Conservation (phyloP, 1,140 invertebrate genomes). For the Macrobrachium nipponense region DNA sequence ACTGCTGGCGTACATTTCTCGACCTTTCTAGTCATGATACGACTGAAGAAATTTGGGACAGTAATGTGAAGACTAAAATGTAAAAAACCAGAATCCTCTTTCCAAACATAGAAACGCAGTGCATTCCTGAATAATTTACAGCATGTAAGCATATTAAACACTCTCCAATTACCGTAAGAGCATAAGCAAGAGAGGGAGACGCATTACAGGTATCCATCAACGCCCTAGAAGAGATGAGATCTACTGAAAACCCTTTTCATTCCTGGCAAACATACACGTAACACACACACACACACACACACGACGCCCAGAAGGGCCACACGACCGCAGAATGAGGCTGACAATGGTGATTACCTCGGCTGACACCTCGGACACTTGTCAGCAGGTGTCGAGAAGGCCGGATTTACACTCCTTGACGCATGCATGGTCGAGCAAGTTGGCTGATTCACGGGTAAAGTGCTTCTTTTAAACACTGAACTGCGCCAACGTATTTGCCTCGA, state of each 20-base stretch:
- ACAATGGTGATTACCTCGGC: slow-evolving; percentile 38
- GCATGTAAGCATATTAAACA: no score
- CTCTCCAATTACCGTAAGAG: no score
- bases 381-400: slow-evolving; percentile 33
- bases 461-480: slow-evolving; percentile 60
- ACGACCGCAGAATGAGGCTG: not conserved
- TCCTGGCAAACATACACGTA: not conserved
- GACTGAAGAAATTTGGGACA: no score
- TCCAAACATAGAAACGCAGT: no score
- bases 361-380: slow-evolving; percentile 50
- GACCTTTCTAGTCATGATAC: no score
- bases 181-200: no score
- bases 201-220: no score
- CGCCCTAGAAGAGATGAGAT: no score
- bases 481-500: slow-evolving; percentile 56
- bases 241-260: not conserved
- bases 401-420: slow-evolving; percentile 52
- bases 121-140: no score
- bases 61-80: no score
- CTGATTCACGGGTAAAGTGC: slow-evolving; percentile 58
- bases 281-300: not conserved
- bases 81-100: no score
- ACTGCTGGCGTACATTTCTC: no score
- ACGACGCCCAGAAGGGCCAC: not conserved
- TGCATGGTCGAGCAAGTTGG: slow-evolving; percentile 38